These are phyloP conservation scores for Catostomus latipinnis DNA, from an alignment of 2,797 vertebrate genomes.

Conservation along the genomic window DNA sequence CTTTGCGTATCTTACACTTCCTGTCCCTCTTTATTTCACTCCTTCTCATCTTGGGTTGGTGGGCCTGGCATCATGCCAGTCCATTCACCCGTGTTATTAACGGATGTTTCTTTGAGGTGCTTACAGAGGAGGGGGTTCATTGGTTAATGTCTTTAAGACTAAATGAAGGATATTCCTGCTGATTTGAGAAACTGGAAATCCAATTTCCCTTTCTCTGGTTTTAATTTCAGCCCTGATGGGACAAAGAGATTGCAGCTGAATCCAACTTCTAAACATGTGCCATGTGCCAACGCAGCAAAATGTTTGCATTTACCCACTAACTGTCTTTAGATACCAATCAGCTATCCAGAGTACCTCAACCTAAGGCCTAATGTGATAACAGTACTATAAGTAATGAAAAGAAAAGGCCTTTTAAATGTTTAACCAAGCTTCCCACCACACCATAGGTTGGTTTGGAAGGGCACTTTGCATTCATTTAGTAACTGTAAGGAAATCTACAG, in stretches of 20 bases:
- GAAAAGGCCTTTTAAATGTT: slow-evolving; percentile 52
- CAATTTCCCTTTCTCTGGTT: slow-evolving; percentile 56
- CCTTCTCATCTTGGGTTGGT: not conserved
- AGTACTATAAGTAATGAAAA: slow-evolving; percentile 55
- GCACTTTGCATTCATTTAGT: slow-evolving; percentile 21
- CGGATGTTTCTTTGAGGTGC: slow-evolving; percentile 37
- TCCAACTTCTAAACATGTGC: slow-evolving; percentile 30
- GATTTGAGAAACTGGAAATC: slow-evolving; percentile 50
- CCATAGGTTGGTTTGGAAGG: slow-evolving; percentile 30
- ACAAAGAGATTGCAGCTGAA: slow-evolving; percentile 44
- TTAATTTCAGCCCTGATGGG: slow-evolving; percentile 55
- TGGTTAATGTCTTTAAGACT: slow-evolving; percentile 54
- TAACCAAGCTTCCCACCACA: slow-evolving; percentile 45
- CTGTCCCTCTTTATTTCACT: slow-evolving; percentile 23
- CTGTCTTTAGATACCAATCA: slow-evolving; percentile 54
- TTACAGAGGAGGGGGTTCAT: slow-evolving; percentile 34
- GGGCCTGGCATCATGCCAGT: slow-evolving; percentile 34
- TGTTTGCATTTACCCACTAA: slow-evolving; percentile 41
- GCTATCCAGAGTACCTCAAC: slow-evolving; percentile 46
- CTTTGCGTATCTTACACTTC: slow-evolving; percentile 7
- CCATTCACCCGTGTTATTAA: slow-evolving; percentile 40
- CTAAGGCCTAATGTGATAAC: slow-evolving; percentile 54
- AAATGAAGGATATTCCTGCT: slow-evolving; percentile 51
- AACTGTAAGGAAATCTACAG: slow-evolving; percentile 7
- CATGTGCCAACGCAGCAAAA: slow-evolving; percentile 51